These are phyloP conservation scores for Melipona quadrifasciata DNA, from an alignment of 1,140 invertebrate genomes.

Conservation along the genomic window DNA sequence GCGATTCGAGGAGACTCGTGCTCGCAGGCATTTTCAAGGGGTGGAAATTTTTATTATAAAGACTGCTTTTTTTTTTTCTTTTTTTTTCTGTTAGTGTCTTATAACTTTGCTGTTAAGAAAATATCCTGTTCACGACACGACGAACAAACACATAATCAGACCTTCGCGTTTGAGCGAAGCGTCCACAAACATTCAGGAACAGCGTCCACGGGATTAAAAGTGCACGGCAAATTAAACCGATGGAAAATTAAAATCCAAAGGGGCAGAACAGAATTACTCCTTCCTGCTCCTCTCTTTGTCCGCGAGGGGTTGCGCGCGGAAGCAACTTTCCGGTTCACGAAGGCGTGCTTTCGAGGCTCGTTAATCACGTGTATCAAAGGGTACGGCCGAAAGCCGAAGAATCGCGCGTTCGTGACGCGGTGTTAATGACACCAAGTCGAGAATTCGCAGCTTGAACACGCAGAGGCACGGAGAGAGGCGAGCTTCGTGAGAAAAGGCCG, in stretches of 20 bases:
- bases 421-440: conserved; percentile 42
- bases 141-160: not conserved
- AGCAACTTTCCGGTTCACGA: not conserved
- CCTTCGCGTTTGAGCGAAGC: not conserved
- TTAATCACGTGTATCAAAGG: conserved; percentile 36
- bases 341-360: conserved; percentile 4
- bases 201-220: not conserved
- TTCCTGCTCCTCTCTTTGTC: not conserved
- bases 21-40: not conserved
- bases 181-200: not conserved
- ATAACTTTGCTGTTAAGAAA: too few species aligned
- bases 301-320: not conserved
- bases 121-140: not conserved
- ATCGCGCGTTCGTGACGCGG: conserved; percentile 44
- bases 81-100: not conserved
- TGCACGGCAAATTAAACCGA: not conserved
- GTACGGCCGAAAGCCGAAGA: conserved; percentile 3
- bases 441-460: conserved; percentile 51
- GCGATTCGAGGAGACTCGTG: not conserved
- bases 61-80: too few species aligned
- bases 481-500: not conserved
- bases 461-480: conserved; percentile 32
- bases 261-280: not conserved
- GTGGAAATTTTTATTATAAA: too few species aligned
- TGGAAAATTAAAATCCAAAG: not conserved